Conservation (phyloP, 2,888 invertebrate species). For the Globia sparganii region DNA sequence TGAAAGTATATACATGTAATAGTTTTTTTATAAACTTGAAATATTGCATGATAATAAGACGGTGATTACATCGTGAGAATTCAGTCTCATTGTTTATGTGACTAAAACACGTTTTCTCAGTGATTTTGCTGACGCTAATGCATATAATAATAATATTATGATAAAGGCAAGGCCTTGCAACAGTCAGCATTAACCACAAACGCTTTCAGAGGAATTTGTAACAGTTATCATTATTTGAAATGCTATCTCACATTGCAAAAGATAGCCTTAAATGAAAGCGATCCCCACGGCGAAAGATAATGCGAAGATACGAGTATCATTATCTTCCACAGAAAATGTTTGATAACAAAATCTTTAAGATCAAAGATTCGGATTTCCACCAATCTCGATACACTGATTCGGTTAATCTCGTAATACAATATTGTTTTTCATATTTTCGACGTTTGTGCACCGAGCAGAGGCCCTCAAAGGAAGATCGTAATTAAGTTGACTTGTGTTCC, state of each 20-base stretch:
- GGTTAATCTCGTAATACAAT: slow-evolving; percentile 66
- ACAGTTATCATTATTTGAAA: slow-evolving; percentile 44
- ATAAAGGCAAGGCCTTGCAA: slow-evolving; percentile 5
- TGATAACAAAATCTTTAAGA: slow-evolving; percentile 40
- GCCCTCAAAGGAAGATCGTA: slow-evolving; percentile 76
- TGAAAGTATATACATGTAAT: not conserved
- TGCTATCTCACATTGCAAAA: slow-evolving; percentile 32
- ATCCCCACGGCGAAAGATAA: slow-evolving; percentile 15
- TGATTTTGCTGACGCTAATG: not conserved
- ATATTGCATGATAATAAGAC: too few species aligned
- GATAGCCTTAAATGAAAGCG: slow-evolving; percentile 35
- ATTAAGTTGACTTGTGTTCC: slow-evolving; percentile 76
- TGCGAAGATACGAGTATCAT: slow-evolving; percentile 27
- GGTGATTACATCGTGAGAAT: not conserved
- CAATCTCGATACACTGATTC: slow-evolving; percentile 58
- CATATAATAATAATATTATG: slow-evolving; percentile 8
- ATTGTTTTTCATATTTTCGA: slow-evolving; percentile 69
- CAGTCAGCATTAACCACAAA: slow-evolving; percentile 1
- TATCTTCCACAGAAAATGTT: slow-evolving; percentile 36
- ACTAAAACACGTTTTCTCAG: not conserved
- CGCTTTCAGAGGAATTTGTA: slow-evolving; percentile 10
- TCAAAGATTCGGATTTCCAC: slow-evolving; percentile 28
- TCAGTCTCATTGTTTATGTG: not conserved
- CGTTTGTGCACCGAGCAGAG: slow-evolving; percentile 56
- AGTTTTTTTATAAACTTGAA: slow-evolving; percentile 1